Evolutionary conservation across 2,113 vertebrate genomes (phyloP).

Genomic region (Anser cygnoides): DNA sequence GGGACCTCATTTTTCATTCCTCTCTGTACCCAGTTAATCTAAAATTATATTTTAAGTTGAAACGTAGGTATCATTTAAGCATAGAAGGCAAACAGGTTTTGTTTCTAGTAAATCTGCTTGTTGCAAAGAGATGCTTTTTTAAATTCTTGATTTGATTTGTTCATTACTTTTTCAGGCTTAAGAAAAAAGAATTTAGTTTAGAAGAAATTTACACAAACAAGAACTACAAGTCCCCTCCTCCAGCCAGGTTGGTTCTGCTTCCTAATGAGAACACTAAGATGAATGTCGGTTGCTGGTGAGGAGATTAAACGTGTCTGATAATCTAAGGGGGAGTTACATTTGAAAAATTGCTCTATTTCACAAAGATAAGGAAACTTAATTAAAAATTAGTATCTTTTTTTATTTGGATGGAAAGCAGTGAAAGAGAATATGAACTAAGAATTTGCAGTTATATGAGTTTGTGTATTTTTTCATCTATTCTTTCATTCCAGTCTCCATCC

Average conservation of each 20-base stretch:
- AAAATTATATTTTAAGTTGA: background rate
- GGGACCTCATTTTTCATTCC: background rate
- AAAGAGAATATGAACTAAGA: background rate
- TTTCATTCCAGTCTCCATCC: background rate
- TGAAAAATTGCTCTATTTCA: background rate
- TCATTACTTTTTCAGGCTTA: constrained; percentile 80
- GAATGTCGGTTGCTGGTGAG: background rate
- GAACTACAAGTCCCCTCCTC: constrained; percentile 91
- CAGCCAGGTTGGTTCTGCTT: constrained; percentile 83
- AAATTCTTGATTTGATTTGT: background rate
- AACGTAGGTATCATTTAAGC: background rate
- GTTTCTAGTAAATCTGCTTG: background rate
- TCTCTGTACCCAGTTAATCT: background rate
- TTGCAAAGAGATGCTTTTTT: background rate
- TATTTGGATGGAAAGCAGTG: background rate
- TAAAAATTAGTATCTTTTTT: background rate
- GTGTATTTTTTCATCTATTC: background rate
- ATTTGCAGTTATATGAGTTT: background rate
- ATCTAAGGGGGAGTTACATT: background rate
- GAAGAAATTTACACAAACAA: constrained; percentile 99
- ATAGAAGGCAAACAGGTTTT: background rate
- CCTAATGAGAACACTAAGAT: background rate
- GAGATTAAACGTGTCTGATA: background rate
- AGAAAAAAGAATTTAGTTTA: constrained; percentile 97
- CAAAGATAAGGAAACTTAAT: background rate